These are phyloP conservation scores for Corythoichthys intestinalis DNA, from an alignment of 2,113 vertebrate genomes.

Conservation along the genomic window DNA sequence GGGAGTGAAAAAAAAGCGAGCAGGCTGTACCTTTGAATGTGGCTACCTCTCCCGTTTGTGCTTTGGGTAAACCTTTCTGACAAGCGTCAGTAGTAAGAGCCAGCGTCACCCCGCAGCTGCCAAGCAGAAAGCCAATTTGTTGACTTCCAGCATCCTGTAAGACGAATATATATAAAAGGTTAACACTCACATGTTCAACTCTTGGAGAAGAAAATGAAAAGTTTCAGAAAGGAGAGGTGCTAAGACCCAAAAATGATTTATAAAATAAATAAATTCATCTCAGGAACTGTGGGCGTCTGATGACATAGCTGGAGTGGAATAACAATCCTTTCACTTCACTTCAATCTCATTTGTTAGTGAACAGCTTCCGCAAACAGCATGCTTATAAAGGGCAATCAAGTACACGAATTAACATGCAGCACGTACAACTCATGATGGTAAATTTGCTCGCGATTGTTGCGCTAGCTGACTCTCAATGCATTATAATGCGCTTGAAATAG, in stretches of 20 bases:
- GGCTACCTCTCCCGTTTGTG: conserved; percentile 89
- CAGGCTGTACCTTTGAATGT: conserved; percentile 84
- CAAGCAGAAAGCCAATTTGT: conserved; percentile 92
- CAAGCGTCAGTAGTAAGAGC: conserved; percentile 94
- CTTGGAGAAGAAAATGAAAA: conserved; percentile 6
- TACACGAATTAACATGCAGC: conserved; percentile 45
- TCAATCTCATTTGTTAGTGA: conserved; percentile 51
- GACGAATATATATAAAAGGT: conserved; percentile 11
- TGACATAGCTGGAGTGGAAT: conserved; percentile 41
- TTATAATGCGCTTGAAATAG: conserved; percentile 6
- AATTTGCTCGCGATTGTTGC: conserved; percentile 33
- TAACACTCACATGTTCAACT: not conserved
- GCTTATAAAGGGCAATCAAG: conserved; percentile 36
- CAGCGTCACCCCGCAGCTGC: conserved; percentile 89
- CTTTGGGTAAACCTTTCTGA: conserved; percentile 95
- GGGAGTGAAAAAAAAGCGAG: conserved; percentile 15
- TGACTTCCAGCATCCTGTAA: conserved; percentile 90
- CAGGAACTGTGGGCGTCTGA: conserved; percentile 30
- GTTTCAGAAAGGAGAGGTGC: not conserved
- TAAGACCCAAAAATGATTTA: not conserved
- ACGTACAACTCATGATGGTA: conserved; percentile 23
- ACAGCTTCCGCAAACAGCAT: conserved; percentile 30
- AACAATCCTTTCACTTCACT: conserved; percentile 42
- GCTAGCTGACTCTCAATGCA: not conserved
- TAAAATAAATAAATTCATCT: conserved; percentile 17